Evolutionary conservation across 2,888 invertebrate species (phyloP), one percentile per base, ranked within the genome.

Genomic region (Caenorhabditis parvicauda): DNA sequence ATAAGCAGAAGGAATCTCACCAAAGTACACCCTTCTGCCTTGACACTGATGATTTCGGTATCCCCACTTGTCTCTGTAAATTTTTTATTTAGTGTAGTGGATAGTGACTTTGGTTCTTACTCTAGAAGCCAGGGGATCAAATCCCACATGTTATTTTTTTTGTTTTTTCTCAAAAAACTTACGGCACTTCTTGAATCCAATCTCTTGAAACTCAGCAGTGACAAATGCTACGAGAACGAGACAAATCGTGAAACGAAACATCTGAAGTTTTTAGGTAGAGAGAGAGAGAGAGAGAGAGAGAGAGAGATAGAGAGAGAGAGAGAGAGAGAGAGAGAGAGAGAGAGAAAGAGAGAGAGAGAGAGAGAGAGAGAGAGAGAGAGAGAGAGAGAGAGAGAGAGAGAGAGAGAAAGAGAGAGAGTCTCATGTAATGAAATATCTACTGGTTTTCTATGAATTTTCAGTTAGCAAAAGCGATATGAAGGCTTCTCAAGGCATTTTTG

Each of bases 111-210:
- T 14, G 3, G 38, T 38, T 19, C 38, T 38, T 38, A 19, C 21
- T 19, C 21, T 38, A 19, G 19, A 38, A 19, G 12, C 35, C 5
- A 21, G 19, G 21, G 21, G 19, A 21, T 38, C 19, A 38, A 38
- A 38, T 17, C 38, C 21, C 38, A 38, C 38, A 38, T 21, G 21
- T 19, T 38, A 38, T 38, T 38, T 38, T 21, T 38, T 21, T 5
- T 17, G 14, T 12, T 14, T 5, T 45, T 7, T 19, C n/a, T 17
- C 5, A 38, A 38, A 38, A 19, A 19, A 46, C 56, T 45, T 32
- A 49, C 50, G 54, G 44, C 58, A 57, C 0, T 35, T 19, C 24
- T 58, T 54, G 28, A 48, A 54, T 1, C 57, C 57, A 29, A 58
- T 50, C 3, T 49, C 44, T 22, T 45, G 44, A 52, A 60, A 60